A percentile compares a stretch with the other conserved stretches of the same genome.
Conservation (phyloP, 2,797 vertebrate genomes). For the Lycodopsis pacificus region DNA sequence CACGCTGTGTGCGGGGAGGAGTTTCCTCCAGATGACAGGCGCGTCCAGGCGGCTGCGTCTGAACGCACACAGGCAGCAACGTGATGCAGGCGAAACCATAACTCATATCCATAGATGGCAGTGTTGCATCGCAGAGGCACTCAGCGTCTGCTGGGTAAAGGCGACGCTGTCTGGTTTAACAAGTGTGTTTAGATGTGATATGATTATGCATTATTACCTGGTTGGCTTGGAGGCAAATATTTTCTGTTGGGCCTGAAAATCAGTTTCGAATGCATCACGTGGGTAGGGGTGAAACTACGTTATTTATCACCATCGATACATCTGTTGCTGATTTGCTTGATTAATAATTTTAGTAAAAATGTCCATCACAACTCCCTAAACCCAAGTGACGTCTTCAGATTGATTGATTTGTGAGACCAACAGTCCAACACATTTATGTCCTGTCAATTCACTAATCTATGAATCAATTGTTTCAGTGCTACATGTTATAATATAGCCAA, state of each 20-base stretch:
- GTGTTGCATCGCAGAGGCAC: slow-evolving; percentile 55
- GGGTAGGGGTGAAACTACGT: background rate
- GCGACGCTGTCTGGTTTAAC: background rate
- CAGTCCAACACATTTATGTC: background rate
- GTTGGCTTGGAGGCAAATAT: background rate
- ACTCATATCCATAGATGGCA: slow-evolving; percentile 69
- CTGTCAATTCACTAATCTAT: background rate
- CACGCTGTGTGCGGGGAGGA: slow-evolving; percentile 85
- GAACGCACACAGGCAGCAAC: slow-evolving; percentile 67
- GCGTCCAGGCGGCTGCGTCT: slow-evolving; percentile 80
- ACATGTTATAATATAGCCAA: background rate
- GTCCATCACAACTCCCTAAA: background rate
- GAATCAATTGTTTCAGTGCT: background rate
- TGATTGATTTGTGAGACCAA: background rate
- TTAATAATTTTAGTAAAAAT: background rate
- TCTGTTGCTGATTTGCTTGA: background rate
- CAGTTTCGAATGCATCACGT: background rate
- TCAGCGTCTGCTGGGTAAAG: background rate
- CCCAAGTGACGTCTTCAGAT: background rate
- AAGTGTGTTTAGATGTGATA: background rate
- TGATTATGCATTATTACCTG: background rate
- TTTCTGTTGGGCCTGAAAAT: background rate
- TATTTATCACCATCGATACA: background rate
- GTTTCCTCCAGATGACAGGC: slow-evolving; percentile 87
- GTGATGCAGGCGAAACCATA: slow-evolving; percentile 55